phyloP scores from a whole-genome alignment of 2,113 vertebrate genomes.

The Oryzias melastigma region DNA sequence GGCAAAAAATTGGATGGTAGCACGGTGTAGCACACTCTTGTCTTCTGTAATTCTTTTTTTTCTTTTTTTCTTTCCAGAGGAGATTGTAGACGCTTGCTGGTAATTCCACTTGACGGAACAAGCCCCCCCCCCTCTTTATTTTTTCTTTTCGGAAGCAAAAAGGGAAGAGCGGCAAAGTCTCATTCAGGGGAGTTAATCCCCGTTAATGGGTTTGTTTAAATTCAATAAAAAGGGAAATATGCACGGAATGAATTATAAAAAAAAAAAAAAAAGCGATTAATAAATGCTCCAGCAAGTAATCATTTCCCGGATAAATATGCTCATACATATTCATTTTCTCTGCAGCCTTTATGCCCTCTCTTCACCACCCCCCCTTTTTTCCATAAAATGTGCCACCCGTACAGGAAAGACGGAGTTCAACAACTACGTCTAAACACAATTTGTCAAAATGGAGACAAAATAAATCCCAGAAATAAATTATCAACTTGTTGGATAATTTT shows the following conservation, averaged over 20 bases:
- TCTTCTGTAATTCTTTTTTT: constrained; percentile 58
- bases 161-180: constrained; percentile 71
- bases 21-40: constrained; percentile 57
- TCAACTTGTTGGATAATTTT: too few relatives aligned
- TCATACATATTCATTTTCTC: constrained; percentile 66
- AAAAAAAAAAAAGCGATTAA: constrained; percentile 56
- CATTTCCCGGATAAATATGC: constrained; percentile 72
- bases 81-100: constrained; percentile 62
- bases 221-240: constrained; percentile 73
- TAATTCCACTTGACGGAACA: constrained; percentile 73
- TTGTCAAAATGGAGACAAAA: too few relatives aligned
- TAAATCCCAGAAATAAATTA: too few relatives aligned
- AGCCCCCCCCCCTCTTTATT: constrained; percentile 42
- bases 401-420: background rate
- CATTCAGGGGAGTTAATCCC: constrained; percentile 77
- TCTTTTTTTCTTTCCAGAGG: constrained; percentile 47
- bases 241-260: constrained; percentile 70
- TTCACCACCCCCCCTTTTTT: background rate
- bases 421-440: too few relatives aligned
- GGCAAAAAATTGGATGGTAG: constrained; percentile 38
- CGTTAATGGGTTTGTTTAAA: constrained; percentile 79
- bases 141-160: constrained; percentile 54
- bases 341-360: background rate
- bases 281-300: constrained; percentile 72
- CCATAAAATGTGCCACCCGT: constrained; percentile 25